phyloP scores from a whole-genome alignment of 2,113 vertebrate species.

The Labeo rohita region DNA sequence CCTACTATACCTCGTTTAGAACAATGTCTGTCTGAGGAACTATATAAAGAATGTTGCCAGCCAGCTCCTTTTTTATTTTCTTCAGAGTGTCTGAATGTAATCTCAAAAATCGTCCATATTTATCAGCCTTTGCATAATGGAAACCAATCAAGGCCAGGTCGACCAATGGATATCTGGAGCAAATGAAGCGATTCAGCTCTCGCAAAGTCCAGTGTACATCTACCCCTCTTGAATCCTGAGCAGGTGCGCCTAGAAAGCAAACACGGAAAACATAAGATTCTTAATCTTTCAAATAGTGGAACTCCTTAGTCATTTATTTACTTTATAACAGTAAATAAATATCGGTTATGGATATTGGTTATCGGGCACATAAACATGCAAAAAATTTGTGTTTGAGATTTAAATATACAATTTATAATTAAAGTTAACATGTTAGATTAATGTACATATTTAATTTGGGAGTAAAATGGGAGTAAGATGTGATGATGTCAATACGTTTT shows the following conservation, averaged over 20 bases:
- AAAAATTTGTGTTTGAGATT: too few relatives aligned
- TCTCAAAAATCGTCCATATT: not conserved
- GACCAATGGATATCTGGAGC: constrained; percentile 24
- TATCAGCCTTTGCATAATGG: not conserved
- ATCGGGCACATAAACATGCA: too few relatives aligned
- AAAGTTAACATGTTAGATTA: too few relatives aligned
- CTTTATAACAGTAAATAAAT: too few relatives aligned
- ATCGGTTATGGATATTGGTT: too few relatives aligned
- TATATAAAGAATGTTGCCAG: not conserved
- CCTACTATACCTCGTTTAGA: constrained; percentile 10
- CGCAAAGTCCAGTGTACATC: not conserved
- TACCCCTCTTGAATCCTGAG: not conserved
- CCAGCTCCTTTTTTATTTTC: constrained; percentile 6
- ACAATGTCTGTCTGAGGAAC: not conserved
- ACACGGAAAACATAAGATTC: not conserved
- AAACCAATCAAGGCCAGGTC: not conserved
- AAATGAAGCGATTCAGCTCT: constrained; percentile 11
- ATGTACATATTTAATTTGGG: too few relatives aligned
- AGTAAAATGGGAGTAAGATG: too few relatives aligned
- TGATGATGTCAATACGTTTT: not conserved
- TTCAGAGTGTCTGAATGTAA: not conserved
- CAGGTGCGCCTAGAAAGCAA: constrained; percentile 8
- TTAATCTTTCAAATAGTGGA: not conserved
- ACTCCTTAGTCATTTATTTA: too few relatives aligned
- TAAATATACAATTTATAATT: too few relatives aligned